phyloP scores from a whole-genome alignment of 2,888 invertebrate genomes.

The Erebia epiphron region DNA sequence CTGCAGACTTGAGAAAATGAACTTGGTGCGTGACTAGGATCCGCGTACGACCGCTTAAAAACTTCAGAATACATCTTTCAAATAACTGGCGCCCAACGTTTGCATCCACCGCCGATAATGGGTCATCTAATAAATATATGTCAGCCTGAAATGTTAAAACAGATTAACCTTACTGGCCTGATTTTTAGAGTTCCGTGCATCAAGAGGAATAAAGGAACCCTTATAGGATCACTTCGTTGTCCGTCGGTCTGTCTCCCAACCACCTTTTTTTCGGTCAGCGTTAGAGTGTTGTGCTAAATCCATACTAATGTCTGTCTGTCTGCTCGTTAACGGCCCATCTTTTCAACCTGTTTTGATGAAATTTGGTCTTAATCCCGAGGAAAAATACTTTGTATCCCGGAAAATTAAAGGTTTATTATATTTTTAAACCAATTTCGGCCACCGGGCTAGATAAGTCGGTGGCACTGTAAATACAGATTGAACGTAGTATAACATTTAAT shows the following conservation, averaged over 20 bases:
- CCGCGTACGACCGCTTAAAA: conserved; percentile 85
- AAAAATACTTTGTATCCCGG: no score
- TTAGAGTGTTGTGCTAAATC: no score
- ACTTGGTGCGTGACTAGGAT: conserved; percentile 94
- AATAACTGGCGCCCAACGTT: conserved; percentile 90
- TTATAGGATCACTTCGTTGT: neutral
- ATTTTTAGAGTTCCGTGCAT: no score
- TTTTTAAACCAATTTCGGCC: no score
- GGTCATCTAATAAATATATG: conserved; percentile 91
- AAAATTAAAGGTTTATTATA: no score
- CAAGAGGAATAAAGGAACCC: no score
- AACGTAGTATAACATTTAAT: conserved; percentile 18
- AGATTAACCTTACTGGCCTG: neutral
- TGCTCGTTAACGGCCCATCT: no score
- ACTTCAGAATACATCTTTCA: conserved; percentile 86
- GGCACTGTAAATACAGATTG: conserved; percentile 17
- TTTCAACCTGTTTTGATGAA: no score
- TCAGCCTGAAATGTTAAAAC: conserved; percentile 81
- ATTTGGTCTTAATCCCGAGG: no score
- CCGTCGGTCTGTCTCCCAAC: neutral
- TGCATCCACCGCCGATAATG: conserved; percentile 91
- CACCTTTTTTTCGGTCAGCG: no score
- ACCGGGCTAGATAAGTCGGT: no score
- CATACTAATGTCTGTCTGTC: no score
- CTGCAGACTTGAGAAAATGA: conserved; percentile 81